Percentiles rank a stretch among this genome's conserved stretches.
phyloP scores from a whole-genome alignment of 2,797 vertebrate genomes.

The Columba guinea region DNA sequence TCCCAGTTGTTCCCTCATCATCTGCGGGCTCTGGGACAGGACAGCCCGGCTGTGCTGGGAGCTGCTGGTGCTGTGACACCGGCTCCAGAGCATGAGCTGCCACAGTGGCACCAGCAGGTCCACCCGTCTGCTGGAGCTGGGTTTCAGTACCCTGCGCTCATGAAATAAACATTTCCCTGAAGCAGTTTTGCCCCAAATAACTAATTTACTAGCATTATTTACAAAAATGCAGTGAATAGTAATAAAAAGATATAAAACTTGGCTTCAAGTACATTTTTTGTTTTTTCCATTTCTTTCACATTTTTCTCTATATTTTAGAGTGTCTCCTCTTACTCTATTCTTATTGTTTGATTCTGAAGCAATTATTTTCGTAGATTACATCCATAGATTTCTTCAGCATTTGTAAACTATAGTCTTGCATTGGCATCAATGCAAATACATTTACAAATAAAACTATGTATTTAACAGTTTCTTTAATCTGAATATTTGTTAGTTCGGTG shows the following conservation, averaged over 20 bases:
- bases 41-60: background rate
- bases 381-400: background rate
- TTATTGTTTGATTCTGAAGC: background rate
- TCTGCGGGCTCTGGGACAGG: background rate
- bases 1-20: accelerated
- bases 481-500: background rate
- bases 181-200: background rate
- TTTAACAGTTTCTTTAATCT: background rate
- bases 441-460: background rate
- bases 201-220: background rate
- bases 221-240: background rate
- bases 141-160: accelerated
- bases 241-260: background rate
- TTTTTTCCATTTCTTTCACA: background rate
- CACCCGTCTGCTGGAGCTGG: background rate
- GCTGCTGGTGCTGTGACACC: accelerated
- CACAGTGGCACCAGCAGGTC: accelerated
- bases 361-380: background rate
- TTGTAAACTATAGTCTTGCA: background rate
- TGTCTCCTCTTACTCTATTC: background rate
- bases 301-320: background rate
- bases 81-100: accelerated
- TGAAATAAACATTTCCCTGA: background rate
- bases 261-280: background rate
- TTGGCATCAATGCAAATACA: background rate